Evolutionary conservation across 2,113 vertebrate genomes (phyloP).

Genomic region (Corvus moneduloides): DNA sequence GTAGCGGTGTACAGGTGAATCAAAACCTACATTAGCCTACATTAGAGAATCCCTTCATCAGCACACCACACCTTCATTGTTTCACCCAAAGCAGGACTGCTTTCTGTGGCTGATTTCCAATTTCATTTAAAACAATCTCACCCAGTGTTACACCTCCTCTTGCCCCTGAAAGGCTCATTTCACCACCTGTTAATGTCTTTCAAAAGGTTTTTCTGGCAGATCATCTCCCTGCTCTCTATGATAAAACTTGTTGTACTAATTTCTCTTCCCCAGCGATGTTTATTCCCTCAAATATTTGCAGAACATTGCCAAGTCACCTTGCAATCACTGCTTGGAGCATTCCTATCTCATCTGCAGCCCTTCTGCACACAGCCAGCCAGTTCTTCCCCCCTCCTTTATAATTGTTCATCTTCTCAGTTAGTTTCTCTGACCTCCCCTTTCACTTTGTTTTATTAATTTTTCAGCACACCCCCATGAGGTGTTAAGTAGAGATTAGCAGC

Average conservation of each 20-base stretch:
- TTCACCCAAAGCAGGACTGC: not conserved
- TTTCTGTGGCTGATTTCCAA: not conserved
- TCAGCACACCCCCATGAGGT: not conserved
- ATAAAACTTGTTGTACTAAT: constrained; percentile 7
- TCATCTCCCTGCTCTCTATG: not conserved
- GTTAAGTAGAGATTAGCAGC: not conserved
- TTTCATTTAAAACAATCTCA: not conserved
- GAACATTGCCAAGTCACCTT: constrained; percentile 22
- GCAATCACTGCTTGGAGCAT: not conserved
- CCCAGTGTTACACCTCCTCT: not conserved
- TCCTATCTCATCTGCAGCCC: constrained; percentile 25
- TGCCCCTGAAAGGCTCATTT: not conserved
- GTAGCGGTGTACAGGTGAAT: not conserved
- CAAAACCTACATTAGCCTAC: not conserved
- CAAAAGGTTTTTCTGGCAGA: not conserved
- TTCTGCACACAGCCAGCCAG: not conserved
- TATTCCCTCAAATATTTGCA: constrained; percentile 53
- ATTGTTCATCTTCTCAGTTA: not conserved
- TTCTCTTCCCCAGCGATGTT: not conserved
- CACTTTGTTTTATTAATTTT: not conserved
- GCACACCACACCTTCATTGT: not conserved
- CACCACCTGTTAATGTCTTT: not conserved
- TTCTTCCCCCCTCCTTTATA: not conserved
- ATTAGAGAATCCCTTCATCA: not conserved
- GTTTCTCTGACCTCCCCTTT: not conserved